A percentile compares a stretch with the other conserved stretches of the same genome.
These are phyloP conservation scores for Sapayoa aenigma DNA, from an alignment of 2,113 vertebrate species.

Conservation along the genomic window DNA sequence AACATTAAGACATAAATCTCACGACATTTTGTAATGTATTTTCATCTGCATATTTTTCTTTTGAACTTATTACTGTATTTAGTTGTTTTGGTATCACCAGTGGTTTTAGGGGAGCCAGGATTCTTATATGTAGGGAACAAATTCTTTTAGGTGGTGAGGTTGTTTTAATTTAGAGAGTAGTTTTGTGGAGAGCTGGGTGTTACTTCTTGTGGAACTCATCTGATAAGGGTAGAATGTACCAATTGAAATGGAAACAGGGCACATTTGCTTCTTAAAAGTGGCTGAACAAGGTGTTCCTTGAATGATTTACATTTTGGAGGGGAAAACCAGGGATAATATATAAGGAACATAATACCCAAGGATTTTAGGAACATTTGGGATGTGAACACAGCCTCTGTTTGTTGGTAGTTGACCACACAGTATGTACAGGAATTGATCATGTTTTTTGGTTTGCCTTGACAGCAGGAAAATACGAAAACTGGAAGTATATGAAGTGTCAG, in stretches of 20 bases:
- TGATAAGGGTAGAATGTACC: constrained; percentile 1
- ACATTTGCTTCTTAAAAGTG: neutral
- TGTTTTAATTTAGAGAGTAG: neutral
- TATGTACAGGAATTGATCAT: neutral
- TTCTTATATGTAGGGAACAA: neutral
- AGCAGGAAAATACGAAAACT: neutral
- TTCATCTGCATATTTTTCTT: neutral
- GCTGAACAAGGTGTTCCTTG: neutral
- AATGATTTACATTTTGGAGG: neutral
- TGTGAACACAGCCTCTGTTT: neutral
- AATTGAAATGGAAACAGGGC: neutral
- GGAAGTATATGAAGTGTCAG: neutral
- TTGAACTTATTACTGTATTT: neutral
- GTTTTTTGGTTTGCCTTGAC: neutral
- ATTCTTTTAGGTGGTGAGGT: neutral
- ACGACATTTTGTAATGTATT: neutral
- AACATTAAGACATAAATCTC: neutral
- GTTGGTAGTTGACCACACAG: neutral
- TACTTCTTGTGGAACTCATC: neutral
- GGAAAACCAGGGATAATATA: neutral
- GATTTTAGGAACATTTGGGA: neutral
- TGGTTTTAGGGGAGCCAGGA: constrained; percentile 1
- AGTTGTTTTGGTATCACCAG: neutral
- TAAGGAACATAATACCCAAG: neutral
- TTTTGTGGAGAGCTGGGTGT: neutral